Base-by-base conservation (phyloP, 1,140 invertebrate species). In the Thereuonema tuberculata region DNA sequence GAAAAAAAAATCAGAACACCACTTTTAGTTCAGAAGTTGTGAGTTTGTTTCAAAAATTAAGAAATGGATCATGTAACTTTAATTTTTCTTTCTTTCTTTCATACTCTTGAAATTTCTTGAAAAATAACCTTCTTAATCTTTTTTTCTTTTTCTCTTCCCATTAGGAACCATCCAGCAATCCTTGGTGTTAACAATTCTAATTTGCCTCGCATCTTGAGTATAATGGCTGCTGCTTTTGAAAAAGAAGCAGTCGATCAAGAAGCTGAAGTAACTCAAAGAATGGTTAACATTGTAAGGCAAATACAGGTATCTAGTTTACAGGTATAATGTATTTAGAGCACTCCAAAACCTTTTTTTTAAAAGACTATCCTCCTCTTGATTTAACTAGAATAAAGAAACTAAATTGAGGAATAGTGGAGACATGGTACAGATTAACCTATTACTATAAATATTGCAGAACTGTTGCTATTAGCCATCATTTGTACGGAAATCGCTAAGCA, bases 141-240 rank as follows among this genome's bases (percentile, higher is more conserved):
- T n/a, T n/a, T n/a, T n/a, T n/a, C 17, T 50, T 24, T 50, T 50
- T 21, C 52, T 53, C 48, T 52, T 43, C 63, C 14, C 46, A 50
- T 60, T 63, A 76, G 73, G 61, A 93, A 96, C 72, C 87, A 98
- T 76, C 84, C 86, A 2, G 74, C 84, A 43, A 81, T 97, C 49
- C 75, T 96, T 67, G 91, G 89, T 25, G 79, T 78, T 27, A 84
- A 91, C 67, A 92, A 93, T 69, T 77, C 81, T 56, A 97, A 97
- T 76, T 78, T 98, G 65, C 91, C 91, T 25, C 80, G 82, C 61
- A 82, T 98, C 60, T 82, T 98, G 63, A 80, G 82, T 58, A 86
- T 94, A 61, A 87, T 98, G 63, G 88, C 89, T 0, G 90, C 96
- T 71, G 87, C 89, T 1, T 85, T 98, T 70, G 76, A 78, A 58